Percentiles rank a stretch among this genome's conserved stretches.
Conservation (phyloP, 2,113 vertebrate genomes). For the Periophthalmus modestus region DNA sequence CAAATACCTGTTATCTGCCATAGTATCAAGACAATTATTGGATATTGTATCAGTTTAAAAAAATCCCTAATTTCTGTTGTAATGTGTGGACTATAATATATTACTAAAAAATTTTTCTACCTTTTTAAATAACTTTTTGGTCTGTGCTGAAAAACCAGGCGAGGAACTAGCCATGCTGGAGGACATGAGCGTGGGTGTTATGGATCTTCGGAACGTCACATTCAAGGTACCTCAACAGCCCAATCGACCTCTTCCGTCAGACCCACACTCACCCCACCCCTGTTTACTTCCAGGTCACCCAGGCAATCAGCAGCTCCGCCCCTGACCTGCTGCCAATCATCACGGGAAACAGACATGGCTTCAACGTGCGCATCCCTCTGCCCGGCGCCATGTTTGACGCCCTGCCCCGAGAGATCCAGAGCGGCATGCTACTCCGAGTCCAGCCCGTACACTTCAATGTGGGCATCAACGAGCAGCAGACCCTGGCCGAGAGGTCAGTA, state of each 20-base stretch:
- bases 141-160: conserved; percentile 69
- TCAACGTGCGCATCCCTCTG: conserved; percentile 95
- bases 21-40: too few relatives aligned
- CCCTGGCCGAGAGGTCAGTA: conserved; percentile 93
- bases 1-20: too few relatives aligned
- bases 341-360: conserved; percentile 94
- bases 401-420: conserved; percentile 94
- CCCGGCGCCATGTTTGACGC: conserved; percentile 92
- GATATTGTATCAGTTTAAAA: too few relatives aligned
- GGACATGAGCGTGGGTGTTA: conserved; percentile 96
- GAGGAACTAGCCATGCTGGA: conserved; percentile 97
- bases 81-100: neutral
- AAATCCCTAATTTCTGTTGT: too few relatives aligned
- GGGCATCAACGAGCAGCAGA: conserved; percentile 98
- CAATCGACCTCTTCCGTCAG: neutral
- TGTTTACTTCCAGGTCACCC: conserved; percentile 86
- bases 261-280: neutral
- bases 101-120: too few relatives aligned
- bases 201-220: conserved; percentile 96
- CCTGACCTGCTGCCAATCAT: conserved; percentile 97
- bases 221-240: conserved; percentile 83
- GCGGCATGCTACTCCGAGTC: conserved; percentile 95
- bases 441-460: conserved; percentile 97
- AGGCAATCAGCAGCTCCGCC: conserved; percentile 85
- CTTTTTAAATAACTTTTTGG: neutral